Conservation (phyloP, 1,140 invertebrate species). For the Brachionus calyciflorus region DNA sequence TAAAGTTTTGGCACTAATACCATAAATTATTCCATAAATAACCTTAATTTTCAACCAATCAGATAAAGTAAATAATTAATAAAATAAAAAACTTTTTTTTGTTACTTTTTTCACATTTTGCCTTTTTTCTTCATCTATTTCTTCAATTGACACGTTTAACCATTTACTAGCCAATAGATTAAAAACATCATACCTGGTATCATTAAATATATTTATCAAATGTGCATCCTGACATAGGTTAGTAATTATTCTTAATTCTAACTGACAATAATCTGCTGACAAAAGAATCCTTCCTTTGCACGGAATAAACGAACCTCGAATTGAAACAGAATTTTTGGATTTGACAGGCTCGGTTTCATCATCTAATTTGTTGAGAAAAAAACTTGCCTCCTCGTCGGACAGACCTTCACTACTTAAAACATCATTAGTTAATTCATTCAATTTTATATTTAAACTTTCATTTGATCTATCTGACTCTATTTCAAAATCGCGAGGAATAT, state of each 20-base stretch:
- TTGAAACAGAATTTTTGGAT: slow-evolving; percentile 51
- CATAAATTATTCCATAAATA: slow-evolving; percentile 95
- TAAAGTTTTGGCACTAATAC: slow-evolving; percentile 85
- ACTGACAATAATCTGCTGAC: slow-evolving; percentile 89
- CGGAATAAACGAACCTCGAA: slow-evolving; percentile 11
- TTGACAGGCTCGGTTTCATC: slow-evolving; percentile 48
- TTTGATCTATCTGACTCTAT: slow-evolving; percentile 50
- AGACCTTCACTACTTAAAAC: neutral
- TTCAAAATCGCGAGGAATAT: slow-evolving; percentile 80
- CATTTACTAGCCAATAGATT: slow-evolving; percentile 32
- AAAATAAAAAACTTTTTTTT: neutral
- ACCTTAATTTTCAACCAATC: slow-evolving; percentile 64
- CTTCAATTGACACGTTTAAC: slow-evolving; percentile 62
- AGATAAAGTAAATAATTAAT: neutral
- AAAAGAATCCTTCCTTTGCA: slow-evolving; percentile 64
- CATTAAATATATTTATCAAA: slow-evolving; percentile 21
- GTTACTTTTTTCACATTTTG: slow-evolving; percentile 74
- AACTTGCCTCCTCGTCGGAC: neutral
- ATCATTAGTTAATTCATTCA: slow-evolving; percentile 8
- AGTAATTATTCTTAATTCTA: slow-evolving; percentile 87
- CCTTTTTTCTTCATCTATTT: slow-evolving; percentile 71
- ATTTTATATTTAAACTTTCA: slow-evolving; percentile 24
- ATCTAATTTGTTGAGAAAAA: slow-evolving; percentile 50
- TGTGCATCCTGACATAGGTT: slow-evolving; percentile 78
- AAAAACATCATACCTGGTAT: slow-evolving; percentile 14